These are phyloP conservation scores for Charanyca ferruginea DNA, from an alignment of 2,888 invertebrate genomes.

Conservation along the genomic window DNA sequence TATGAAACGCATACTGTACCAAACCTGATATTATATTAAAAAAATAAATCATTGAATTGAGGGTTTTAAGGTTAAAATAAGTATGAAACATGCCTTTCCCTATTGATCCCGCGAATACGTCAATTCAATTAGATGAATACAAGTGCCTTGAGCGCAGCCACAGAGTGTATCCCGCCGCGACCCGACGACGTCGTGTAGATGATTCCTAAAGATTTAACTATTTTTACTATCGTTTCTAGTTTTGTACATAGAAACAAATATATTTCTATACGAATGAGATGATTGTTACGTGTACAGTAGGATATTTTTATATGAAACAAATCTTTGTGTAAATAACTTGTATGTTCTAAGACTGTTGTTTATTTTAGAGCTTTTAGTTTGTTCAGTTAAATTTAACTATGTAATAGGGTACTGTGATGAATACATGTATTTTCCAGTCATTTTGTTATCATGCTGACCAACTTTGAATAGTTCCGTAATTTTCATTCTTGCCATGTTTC, in stretches of 20 bases:
- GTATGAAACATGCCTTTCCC: neutral
- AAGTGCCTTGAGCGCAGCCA: constrained; percentile 68
- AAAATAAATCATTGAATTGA: constrained; percentile 22
- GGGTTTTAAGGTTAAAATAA: neutral
- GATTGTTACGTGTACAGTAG: constrained; percentile 90
- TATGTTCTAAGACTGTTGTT: constrained; percentile 91
- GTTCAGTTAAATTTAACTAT: constrained; percentile 84
- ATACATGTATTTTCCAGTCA: constrained; percentile 90
- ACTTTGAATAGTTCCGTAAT: constrained; percentile 39
- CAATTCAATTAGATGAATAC: constrained; percentile 39
- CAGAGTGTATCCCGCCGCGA: constrained; percentile 73
- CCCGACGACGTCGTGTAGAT: constrained; percentile 70
- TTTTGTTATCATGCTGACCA: constrained; percentile 67
- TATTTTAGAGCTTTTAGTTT: constrained; percentile 89
- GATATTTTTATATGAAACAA: constrained; percentile 86
- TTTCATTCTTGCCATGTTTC: constrained; percentile 55
- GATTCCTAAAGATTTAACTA: constrained; percentile 88
- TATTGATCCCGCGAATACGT: constrained; percentile 16
- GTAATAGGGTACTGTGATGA: constrained; percentile 78
- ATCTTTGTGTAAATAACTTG: constrained; percentile 90
- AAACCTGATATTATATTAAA: constrained; percentile 2
- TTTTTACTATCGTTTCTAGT: constrained; percentile 89
- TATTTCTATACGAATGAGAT: constrained; percentile 87
- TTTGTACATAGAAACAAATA: constrained; percentile 86
- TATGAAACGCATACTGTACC: neutral